Base-by-base conservation (phyloP, 2,113 vertebrate species). In the Dromaius novaehollandiae region DNA sequence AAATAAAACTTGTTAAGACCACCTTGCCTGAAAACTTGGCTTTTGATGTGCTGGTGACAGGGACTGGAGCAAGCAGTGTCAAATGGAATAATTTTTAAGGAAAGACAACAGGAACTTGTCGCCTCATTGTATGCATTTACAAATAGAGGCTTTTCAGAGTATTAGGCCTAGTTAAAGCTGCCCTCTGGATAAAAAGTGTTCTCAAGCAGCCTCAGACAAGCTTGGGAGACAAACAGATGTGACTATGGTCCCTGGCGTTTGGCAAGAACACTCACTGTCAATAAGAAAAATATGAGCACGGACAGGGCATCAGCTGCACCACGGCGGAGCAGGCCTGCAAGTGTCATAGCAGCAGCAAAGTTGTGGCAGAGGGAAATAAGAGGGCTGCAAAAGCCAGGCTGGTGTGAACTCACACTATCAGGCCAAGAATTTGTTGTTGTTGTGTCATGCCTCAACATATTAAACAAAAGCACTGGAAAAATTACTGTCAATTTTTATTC, bases 301-400 rank as follows among this genome's bases (percentile, higher is more conserved):
- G 99, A 99, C 98, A 99, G 98, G 98, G 98, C 98, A 98, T 99
- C 99, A 99, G 98, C 99, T 99, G 99, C 97, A 97, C 97, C 89
- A 82, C 22, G 90, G 96, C 76, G 93, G 78, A 96, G 95, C 93
- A 66, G 98, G 98, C 97, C 98, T 98, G 97, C 79, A 95, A 93
- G 97, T 98, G 98, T 98, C 98, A 98, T 4, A 70, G 93, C 92
- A 97, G 97, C 46, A 66, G 96, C 77, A 88, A 91, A 92, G 86
- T 76, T 89, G 96, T 53, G 94, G 97, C 93, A 95, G 86, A 88
- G 94, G 92, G 87, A 91, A 91, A 83, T 8, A 81, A 64, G 86
- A 96, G 96, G 91, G 96, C 93, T 97, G 93, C 85, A 97, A 96
- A 94, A 85, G 95, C 95, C 95, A 96, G 96, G 85, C 96, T 97